Conservation (phyloP, 2,888 invertebrate genomes). For the Drosophila monieri region DNA sequence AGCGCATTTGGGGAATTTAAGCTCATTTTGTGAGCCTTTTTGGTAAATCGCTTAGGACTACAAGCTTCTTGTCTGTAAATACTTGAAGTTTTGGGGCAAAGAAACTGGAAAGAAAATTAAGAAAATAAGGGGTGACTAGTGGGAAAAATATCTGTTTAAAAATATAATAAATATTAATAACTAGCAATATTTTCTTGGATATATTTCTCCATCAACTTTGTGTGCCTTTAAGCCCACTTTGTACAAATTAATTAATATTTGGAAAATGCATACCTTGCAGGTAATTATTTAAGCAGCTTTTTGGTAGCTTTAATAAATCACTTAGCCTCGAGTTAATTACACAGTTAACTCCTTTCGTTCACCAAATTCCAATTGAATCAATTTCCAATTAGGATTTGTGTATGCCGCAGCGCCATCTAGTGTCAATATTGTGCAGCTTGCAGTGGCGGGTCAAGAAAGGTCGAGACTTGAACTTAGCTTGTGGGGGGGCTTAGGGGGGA, state of each 20-base stretch:
- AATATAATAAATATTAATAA: too few species aligned
- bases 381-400: constrained; percentile 57
- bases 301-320: constrained; percentile 18
- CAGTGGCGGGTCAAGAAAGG: constrained; percentile 41
- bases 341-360: constrained; percentile 33
- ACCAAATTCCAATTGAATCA: constrained; percentile 57
- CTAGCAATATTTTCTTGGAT: too few species aligned
- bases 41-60: constrained; percentile 30
- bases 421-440: constrained; percentile 57
- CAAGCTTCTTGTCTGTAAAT: constrained; percentile 1
- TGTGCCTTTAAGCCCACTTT: too few species aligned
- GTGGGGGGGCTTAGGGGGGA: background rate
- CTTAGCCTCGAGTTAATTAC: constrained; percentile 31
- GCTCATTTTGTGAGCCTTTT: constrained; percentile 54
- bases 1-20: constrained; percentile 58
- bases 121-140: too few species aligned
- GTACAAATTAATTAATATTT: background rate
- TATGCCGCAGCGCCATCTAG: constrained; percentile 53
- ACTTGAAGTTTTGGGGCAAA: constrained; percentile 1
- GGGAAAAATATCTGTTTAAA: too few species aligned
- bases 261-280: background rate
- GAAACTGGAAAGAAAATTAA: background rate
- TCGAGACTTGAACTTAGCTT: constrained; percentile 16
- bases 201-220: too few species aligned
- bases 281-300: constrained; percentile 3